Evolutionary conservation across 1,140 invertebrate genomes (phyloP).

Genomic region (Coenobita brevimanus): DNA sequence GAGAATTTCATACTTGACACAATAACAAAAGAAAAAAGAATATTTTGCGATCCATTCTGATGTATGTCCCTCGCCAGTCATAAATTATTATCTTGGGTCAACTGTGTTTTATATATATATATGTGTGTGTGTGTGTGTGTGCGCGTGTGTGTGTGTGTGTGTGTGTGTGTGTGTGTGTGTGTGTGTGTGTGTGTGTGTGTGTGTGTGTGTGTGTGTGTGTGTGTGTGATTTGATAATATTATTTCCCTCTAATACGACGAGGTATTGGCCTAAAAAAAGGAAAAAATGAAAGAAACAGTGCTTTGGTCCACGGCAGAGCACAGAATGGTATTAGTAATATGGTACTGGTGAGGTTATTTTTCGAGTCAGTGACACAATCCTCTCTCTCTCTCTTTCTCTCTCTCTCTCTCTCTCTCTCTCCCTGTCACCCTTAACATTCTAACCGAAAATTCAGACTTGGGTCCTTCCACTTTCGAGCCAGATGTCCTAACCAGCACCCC

Average conservation of each 20-base stretch:
- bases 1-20: not conserved
- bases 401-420: not conserved
- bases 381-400: not conserved
- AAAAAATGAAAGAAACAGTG: not conserved
- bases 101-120: not conserved
- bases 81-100: not conserved
- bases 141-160: too few species aligned
- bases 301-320: not conserved
- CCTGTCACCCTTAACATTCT: not conserved
- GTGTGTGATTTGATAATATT: too few species aligned
- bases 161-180: slow-evolving; percentile 14
- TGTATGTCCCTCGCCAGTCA: not conserved
- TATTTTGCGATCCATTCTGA: not conserved
- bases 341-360: not conserved
- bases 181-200: slow-evolving; percentile 7
- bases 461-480: not conserved
- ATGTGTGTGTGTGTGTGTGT: not conserved
- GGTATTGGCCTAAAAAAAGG: not conserved
- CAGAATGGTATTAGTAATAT: not conserved
- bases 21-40: not conserved
- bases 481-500: not conserved
- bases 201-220: not conserved
- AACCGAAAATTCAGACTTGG: not conserved
- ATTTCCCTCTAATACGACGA: too few species aligned
- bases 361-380: not conserved